Evolutionary conservation across 2,113 vertebrate species (phyloP), one percentile per base, ranked within the genome.

Genomic region (Mastomys natalensis): DNA sequence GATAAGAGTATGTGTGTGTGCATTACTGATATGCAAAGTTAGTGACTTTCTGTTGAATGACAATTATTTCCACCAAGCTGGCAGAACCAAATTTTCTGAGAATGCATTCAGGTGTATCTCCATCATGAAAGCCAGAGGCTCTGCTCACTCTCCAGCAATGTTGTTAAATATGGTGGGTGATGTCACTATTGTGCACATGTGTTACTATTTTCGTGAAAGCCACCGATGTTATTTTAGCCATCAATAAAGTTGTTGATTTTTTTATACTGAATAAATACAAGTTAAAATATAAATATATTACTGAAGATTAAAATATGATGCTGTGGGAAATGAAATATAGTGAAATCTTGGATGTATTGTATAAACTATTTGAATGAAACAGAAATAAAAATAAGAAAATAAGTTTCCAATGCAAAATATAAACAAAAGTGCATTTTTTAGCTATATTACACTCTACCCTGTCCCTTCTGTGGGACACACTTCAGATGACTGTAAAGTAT

Each of bases 131-230:
- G 77, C 94, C 92, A 88, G 5, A 95, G 88, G 73, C 95, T 96
- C 94, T 96, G 81, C 95, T 97, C 78, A 84, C 95, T 95, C 85
- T 97, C 97, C 89, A 97, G 98, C 77, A 87, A 64, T 97, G 96
- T 97, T 98, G 98, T 97, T 98, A 97, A 98, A 98, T 98, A 98
- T 94, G 97, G 97, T 97, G 98, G 97, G 97, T 95, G 98, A 98
- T 96, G 97, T 98, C 98, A 97, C 95, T 92, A 95, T 96, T 98
- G 96, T 98, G 95, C 95, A 97, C 53, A 97, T 97, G 97, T 96
- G 92, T 97, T 98, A 90, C 91, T 97, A 90, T 97, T 97, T 98
- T 97, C 93, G 92, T 93, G 97, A 97, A 97, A 22, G 62, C 58
- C 68, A 91, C 91, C 96, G 87, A 95, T 76, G 70, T 94, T 96